Evolutionary conservation across 1,140 invertebrate genomes (phyloP), one percentile per base, ranked within the genome.

Genomic region (Polypedilum vanderplanki): DNA sequence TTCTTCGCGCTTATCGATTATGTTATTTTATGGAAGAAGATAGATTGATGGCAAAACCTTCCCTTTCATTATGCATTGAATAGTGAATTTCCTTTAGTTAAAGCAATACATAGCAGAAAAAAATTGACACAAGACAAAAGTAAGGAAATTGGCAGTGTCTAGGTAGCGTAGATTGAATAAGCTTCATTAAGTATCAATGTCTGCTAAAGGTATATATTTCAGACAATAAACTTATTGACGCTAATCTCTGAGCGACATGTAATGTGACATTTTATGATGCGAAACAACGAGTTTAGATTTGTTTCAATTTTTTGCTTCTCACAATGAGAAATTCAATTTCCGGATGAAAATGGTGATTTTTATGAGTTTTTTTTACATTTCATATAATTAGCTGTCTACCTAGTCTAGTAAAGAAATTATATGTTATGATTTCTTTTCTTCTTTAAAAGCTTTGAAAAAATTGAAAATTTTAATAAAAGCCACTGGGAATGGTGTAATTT

Each of bases 321-420:
- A n/a, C n/a, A n/a, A 57, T 57, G 46, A 57, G 46, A 57, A 57
- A 57, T 57, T 57, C 46, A 57, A 57, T 57, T 57, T 57, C 46
- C 46, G 46, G 12, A n/a, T 57, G 3, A n/a, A 57, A 57, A n/a
- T 57, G 46, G 24, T 33, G 24, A 33, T 33, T 33, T 33, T 33
- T 33, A 33, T 33, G 24, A 3, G 24, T 5, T 33, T 33, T 33
- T n/a, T 33, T 33, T 33, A 33, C 24, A 33, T 33, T 33, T 33
- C 24, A n/a, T 33, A 33, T 33, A 33, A 33, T 33, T 33, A 33
- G 24, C 24, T 33, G 24, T 33, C 24, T 33, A 33, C 24, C 24
- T 33, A 33, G 24, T 33, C 24, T 33, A 33, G 24, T 33, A 5
- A 33, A 33, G 24, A 33, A 33, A 33, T 33, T 33, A 33, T 33